Evolutionary conservation across 1,140 invertebrate species (phyloP), one percentile per base, ranked within the genome.

Genomic region (Zaprionus africanus): DNA sequence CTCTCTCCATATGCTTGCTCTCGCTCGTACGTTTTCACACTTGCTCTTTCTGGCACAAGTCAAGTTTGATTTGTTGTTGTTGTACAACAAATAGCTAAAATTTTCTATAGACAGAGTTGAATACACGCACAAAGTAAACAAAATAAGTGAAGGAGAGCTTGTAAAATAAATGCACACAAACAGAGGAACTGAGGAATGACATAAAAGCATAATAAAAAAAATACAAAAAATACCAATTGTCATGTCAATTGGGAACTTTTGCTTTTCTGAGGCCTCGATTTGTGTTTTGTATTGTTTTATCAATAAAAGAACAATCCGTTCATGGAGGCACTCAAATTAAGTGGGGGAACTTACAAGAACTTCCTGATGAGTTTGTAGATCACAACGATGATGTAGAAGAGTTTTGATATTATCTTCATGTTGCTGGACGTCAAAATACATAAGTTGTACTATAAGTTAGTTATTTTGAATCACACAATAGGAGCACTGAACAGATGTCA

Each of bases 281-380:
- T 51, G 19, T 51, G 46, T 51, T 51, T 51, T 24, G 11, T 13
- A 22, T 51, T 51, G 46, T 51, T 51, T 51, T 51, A 51, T 51
- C 46, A 51, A 51, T 51, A 51, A 51, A 9, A 4, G n/a, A 28
- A 54, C 41, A 19, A 26, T 9, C 15, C 36, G 11, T 7, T 2
- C 9, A 11, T 34, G 31, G 31, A 2, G 31, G 31, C 31, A 31
- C 31, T 22, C 22, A 6, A 60, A 73, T 85, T 85, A 81, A 71
- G 60, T 72, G 81, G 81, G 72, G 26, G 1, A 57, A 92, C 90
- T 91, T 84, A 91, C 90, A 91, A 49, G 49, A 84, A 84, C 74
- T 92, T 92, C 38, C 82, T 91, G 43, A 85, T 70, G 59, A 87
- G 67, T 65, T 92, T 92, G 54, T 92, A 92, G 51, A 82, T 74